Percentiles rank a stretch among this genome's conserved stretches.
phyloP scores from a whole-genome alignment of 92 coral and sea anemone genomes.

The Parazoanthus atlanticus region DNA sequence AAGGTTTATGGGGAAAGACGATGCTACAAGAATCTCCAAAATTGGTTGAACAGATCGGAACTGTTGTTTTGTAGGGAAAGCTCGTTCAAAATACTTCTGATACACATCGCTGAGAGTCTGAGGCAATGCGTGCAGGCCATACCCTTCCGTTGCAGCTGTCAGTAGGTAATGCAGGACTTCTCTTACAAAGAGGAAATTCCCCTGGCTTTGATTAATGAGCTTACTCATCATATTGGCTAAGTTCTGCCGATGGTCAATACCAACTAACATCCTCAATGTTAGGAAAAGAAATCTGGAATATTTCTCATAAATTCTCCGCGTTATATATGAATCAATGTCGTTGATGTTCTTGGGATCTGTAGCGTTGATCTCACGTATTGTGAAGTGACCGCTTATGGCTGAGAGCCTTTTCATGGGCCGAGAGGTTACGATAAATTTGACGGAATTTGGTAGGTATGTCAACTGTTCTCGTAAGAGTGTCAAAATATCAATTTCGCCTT shows the following conservation, averaged over 20 bases:
- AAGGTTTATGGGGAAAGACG: neutral
- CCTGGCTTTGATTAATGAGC: neutral
- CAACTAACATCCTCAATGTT: neutral
- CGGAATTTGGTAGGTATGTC: neutral
- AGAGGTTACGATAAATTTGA: neutral
- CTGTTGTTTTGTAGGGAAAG: neutral
- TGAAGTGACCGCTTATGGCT: neutral
- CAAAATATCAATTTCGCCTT: neutral
- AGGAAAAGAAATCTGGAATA: neutral
- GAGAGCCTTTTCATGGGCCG: neutral
- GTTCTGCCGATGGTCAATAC: neutral
- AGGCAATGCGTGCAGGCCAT: neutral
- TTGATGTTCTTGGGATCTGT: neutral
- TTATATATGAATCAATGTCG: neutral
- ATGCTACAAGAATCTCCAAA: constrained; percentile 19
- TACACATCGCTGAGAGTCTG: neutral
- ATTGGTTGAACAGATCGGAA: constrained; percentile 12
- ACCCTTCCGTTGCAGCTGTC: neutral
- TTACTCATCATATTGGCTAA: neutral
- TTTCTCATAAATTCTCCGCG: constrained; percentile 4
- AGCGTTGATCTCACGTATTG: neutral
- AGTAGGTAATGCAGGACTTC: neutral
- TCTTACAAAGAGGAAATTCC: neutral
- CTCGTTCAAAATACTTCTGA: neutral
- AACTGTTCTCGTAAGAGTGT: neutral